Conservation (phyloP, 2,113 vertebrate species). For the Oncorhynchus mykiss region DNA sequence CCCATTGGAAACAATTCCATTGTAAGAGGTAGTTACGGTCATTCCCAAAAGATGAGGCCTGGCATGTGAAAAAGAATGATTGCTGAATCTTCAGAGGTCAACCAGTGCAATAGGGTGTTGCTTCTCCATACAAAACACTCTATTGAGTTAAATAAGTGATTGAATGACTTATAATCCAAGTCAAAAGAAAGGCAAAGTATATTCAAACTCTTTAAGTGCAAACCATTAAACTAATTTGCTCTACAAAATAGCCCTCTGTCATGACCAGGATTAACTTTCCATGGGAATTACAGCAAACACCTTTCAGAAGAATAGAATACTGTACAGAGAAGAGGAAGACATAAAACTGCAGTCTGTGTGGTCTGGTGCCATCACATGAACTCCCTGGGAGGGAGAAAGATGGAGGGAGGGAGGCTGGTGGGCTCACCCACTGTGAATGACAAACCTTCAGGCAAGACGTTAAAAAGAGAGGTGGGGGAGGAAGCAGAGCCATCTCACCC, state of each 20-base stretch:
- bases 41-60: conserved; percentile 20
- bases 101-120: conserved; percentile 51
- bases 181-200: conserved; percentile 40
- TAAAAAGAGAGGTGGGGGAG: conserved; percentile 52
- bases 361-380: conserved; percentile 68
- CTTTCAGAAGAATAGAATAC: conserved; percentile 67
- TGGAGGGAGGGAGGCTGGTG: conserved; percentile 13
- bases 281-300: conserved; percentile 67
- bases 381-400: conserved; percentile 27
- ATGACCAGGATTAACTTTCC: conserved; percentile 41
- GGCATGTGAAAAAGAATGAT: conserved; percentile 49
- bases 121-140: conserved; percentile 60
- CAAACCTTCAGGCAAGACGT: conserved; percentile 58
- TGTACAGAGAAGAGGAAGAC: conserved; percentile 53
- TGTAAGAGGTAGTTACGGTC: background rate
- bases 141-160: conserved; percentile 48
- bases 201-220: conserved; percentile 55
- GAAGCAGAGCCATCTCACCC: conserved; percentile 39
- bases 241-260: conserved; percentile 29
- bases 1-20: background rate
- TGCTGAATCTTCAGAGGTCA: conserved; percentile 50
- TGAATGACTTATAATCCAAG: conserved; percentile 62
- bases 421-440: conserved; percentile 49
- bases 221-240: conserved; percentile 54
- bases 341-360: conserved; percentile 72